These are phyloP conservation scores for Palythoa grandis DNA, from an alignment of 92 coral and sea anemone genomes.

Conservation along the genomic window DNA sequence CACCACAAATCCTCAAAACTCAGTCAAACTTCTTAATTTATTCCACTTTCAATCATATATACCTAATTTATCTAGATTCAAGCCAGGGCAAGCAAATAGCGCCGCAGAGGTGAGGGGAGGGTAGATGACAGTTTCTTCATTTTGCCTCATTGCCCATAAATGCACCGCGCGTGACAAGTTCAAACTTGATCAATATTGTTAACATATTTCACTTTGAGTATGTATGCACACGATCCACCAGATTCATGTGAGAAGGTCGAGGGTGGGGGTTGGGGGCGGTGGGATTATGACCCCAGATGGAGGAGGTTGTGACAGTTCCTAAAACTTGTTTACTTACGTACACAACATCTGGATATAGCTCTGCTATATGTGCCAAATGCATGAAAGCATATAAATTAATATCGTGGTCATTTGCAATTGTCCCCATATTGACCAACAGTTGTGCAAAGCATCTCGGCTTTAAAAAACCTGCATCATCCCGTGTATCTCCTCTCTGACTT, in stretches of 20 bases:
- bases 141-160: conserved; percentile 4
- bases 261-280: background rate
- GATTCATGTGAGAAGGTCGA: background rate
- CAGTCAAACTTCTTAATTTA: background rate
- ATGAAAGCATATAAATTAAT: conserved; percentile 9
- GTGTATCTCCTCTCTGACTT: conserved; percentile 9
- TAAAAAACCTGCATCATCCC: conserved; percentile 16
- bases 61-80: background rate
- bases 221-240: background rate
- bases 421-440: no score
- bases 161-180: conserved; percentile 1
- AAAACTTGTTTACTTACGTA: conserved; percentile 4
- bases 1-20: background rate
- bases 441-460: conserved; percentile 27
- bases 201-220: background rate
- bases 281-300: no score
- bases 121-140: background rate
- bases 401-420: background rate
- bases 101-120: conserved; percentile 2
- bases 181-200: conserved; percentile 2
- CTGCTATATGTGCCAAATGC: background rate
- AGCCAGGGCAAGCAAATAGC: conserved; percentile 6
- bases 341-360: background rate
- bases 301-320: background rate
- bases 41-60: conserved; percentile 11